Conservation (phyloP, 2,888 invertebrate genomes). For the Scaptomyza polygonia region DNA sequence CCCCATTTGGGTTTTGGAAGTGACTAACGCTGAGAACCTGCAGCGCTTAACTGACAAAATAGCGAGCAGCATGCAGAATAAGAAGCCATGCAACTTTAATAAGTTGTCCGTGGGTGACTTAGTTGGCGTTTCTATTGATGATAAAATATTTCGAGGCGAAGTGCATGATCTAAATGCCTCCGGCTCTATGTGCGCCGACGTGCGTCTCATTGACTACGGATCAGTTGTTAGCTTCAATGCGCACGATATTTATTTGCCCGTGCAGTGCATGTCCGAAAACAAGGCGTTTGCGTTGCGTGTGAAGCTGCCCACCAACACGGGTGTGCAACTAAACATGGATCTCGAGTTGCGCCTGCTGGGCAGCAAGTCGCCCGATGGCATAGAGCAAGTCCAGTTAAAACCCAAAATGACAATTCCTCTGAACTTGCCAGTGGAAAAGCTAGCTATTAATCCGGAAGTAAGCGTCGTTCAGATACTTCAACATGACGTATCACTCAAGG, state of each 20-base stretch:
- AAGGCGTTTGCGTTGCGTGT: slow-evolving; percentile 44
- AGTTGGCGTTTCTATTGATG: slow-evolving; percentile 18
- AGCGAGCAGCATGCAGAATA: background rate
- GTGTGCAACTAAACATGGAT: slow-evolving; percentile 27
- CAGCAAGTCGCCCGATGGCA: slow-evolving; percentile 34
- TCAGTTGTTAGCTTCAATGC: background rate
- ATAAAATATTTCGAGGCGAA: slow-evolving; percentile 34
- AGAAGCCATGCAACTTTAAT: slow-evolving; percentile 8
- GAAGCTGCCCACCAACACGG: slow-evolving; percentile 16
- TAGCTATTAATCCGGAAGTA: slow-evolving; percentile 34
- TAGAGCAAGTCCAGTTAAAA: slow-evolving; percentile 41
- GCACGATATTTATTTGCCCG: slow-evolving; percentile 29
- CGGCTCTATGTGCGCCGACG: background rate
- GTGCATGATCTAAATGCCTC: slow-evolving; percentile 15
- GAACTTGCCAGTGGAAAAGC: slow-evolving; percentile 41
- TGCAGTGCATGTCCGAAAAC: slow-evolving; percentile 24
- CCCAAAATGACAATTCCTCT: slow-evolving; percentile 32
- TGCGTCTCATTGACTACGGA: slow-evolving; percentile 56
- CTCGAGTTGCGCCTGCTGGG: slow-evolving; percentile 41
- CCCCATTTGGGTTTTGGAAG: slow-evolving; percentile 43
- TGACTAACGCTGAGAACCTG: slow-evolving; percentile 17
- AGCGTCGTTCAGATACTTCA: slow-evolving; percentile 27
- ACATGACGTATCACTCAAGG: background rate
- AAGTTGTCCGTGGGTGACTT: slow-evolving; percentile 31
- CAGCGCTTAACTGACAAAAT: slow-evolving; percentile 20